Base-by-base conservation (phyloP, 2,113 vertebrate genomes). In the Athene noctua region DNA sequence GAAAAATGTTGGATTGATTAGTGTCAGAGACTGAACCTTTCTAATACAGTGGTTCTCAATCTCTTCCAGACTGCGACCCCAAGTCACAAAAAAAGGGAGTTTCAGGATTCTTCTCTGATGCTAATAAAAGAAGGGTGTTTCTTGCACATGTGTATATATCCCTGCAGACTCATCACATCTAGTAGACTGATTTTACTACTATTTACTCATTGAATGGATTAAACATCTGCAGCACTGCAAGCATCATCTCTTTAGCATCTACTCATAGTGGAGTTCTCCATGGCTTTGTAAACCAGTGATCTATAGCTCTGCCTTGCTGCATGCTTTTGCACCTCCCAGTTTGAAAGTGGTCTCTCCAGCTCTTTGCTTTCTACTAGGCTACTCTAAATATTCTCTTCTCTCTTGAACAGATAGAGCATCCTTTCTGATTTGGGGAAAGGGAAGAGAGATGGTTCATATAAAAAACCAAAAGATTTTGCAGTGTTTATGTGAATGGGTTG, bases 61-160 rank as follows among this genome's bases (percentile, higher is more conserved):
- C 75, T 92, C 66, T 97, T 90, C 79, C 90, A 94, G 80, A 86
- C 72, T 68, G 74, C 6, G 32, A 82, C 62, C 79, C 38, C 54
- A 82, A 63, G 68, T 84, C 79, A 93, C 34, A 83, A 84, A 74
- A 92, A 88, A 40, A 82, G 52, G 40, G 51, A 93, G 65, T 82
- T 94, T 86, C 38, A 84, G 81, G 86, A 83, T 22, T 90, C 46
- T 86, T 92, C 72, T 96, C 94, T 88, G 63, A 87, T 94, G 79
- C 49, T 61, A 93, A 92, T 92, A 82, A 94, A 94, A 90, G 78
- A 86, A 94, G 55, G 30, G 80, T 85, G n/a, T 82, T 93, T 86
- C 63, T 83, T 88, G 88, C 59, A 95, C 74, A 63, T 79, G 58
- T 94, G 52, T 59, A 23, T 51, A 25, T 52, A 85, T 86, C 68